Evolutionary conservation across 1,140 invertebrate species (phyloP).

Genomic region (Meloidogyne exigua): DNA sequence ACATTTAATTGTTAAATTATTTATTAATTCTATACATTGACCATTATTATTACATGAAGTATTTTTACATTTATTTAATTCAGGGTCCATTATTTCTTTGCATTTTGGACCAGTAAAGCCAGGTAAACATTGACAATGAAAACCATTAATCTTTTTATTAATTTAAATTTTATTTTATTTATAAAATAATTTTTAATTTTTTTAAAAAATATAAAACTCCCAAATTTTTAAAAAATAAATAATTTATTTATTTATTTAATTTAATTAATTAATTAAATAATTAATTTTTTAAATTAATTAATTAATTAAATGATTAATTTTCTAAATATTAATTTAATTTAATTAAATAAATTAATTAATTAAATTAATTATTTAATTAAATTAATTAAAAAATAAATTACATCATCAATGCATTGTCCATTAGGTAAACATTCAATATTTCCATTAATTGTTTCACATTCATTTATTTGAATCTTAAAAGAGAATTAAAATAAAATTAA

Average conservation of each 20-base stretch:
- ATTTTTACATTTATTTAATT: not conserved
- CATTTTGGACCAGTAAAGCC: slow-evolving; percentile 37
- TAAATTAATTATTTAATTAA: too few species aligned
- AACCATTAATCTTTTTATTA: slow-evolving; percentile 11
- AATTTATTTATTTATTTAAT: too few species aligned
- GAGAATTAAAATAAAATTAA: not conserved
- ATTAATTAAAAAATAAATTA: not conserved
- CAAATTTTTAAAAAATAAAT: too few species aligned
- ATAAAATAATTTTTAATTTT: too few species aligned
- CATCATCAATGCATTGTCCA: slow-evolving; percentile 60
- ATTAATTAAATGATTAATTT: not conserved
- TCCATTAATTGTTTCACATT: slow-evolving; percentile 39
- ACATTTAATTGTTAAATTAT: slow-evolving; percentile 5
- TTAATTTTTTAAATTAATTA: too few species aligned
- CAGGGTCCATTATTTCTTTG: not conserved
- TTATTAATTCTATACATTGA: not conserved
- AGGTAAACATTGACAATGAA: slow-evolving; percentile 23
- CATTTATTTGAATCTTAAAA: slow-evolving; percentile 50
- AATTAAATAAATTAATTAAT: too few species aligned
- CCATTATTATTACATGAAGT: not conserved
- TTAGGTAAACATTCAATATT: slow-evolving; percentile 39
- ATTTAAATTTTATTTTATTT: too few species aligned
- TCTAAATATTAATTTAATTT: too few species aligned
- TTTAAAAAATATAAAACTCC: too few species aligned
- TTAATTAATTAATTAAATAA: too few species aligned